Evolutionary conservation across 2,888 invertebrate genomes (phyloP).

Genomic region (Prosopocoilus inquinatus): DNA sequence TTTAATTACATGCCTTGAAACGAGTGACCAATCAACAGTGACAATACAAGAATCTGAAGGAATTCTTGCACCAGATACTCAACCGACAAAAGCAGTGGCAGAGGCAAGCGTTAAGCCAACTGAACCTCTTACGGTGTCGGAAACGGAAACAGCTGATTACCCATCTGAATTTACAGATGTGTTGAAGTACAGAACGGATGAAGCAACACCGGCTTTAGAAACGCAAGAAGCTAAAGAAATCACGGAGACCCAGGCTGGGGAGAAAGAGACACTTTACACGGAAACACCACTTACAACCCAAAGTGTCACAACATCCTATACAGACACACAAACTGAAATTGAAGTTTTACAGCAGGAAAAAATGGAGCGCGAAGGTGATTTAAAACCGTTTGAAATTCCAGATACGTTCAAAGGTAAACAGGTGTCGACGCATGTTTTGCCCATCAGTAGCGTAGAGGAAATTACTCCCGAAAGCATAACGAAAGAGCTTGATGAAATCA

Average conservation of each 20-base stretch:
- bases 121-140: slow-evolving; percentile 61
- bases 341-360: slow-evolving; percentile 61
- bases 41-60: slow-evolving; percentile 68
- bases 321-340: slow-evolving; percentile 60
- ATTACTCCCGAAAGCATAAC: slow-evolving; percentile 50
- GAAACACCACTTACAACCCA: slow-evolving; percentile 43
- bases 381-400: slow-evolving; percentile 54
- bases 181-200: slow-evolving; percentile 57
- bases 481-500: slow-evolving; percentile 30
- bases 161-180: slow-evolving; percentile 54
- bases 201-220: slow-evolving; percentile 55
- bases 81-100: slow-evolving; percentile 57
- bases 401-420: slow-evolving; percentile 55
- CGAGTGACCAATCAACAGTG: slow-evolving; percentile 58
- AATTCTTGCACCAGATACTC: slow-evolving; percentile 53
- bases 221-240: slow-evolving; percentile 65
- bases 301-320: slow-evolving; percentile 51
- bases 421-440: slow-evolving; percentile 53
- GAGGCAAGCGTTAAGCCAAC: slow-evolving; percentile 58
- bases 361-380: slow-evolving; percentile 64
- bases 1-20: slow-evolving; percentile 57
- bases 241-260: slow-evolving; percentile 60
- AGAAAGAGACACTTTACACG: slow-evolving; percentile 59
- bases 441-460: slow-evolving; percentile 55
- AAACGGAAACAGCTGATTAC: slow-evolving; percentile 59